Conservation (phyloP, 1,140 invertebrate species). For the Drosophila ficusphila region DNA sequence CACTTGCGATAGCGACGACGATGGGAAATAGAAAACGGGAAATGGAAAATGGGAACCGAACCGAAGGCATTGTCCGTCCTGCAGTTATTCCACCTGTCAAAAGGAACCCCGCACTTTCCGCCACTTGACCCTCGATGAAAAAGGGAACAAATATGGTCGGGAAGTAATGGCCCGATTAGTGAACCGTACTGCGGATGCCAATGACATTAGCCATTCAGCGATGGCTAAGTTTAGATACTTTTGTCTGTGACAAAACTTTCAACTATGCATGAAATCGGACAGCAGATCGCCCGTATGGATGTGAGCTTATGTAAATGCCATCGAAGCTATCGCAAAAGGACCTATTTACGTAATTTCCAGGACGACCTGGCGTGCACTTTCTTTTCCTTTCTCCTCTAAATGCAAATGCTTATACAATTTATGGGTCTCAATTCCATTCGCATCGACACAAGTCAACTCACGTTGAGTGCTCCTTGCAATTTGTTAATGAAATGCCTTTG, state of each 20-base stretch:
- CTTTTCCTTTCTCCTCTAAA: too few relatives aligned
- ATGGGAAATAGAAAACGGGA: slow-evolving; percentile 3
- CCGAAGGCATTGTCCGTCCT: slow-evolving; percentile 15
- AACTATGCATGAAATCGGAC: background rate
- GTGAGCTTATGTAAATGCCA: slow-evolving; percentile 40
- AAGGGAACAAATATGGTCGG: slow-evolving; percentile 20
- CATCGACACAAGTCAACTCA: slow-evolving; percentile 23
- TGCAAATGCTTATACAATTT: slow-evolving; percentile 46
- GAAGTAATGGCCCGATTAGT: slow-evolving; percentile 29
- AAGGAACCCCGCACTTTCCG: background rate
- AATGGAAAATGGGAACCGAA: slow-evolving; percentile 4
- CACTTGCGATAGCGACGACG: slow-evolving; percentile 30
- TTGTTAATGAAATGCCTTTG: slow-evolving; percentile 45
- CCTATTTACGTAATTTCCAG: slow-evolving; percentile 32
- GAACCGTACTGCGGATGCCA: slow-evolving; percentile 41
- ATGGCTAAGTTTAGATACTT: slow-evolving; percentile 44
- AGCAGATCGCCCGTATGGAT: slow-evolving; percentile 1
- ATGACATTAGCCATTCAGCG: slow-evolving; percentile 33
- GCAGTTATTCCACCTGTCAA: slow-evolving; percentile 29
- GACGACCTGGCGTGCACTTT: slow-evolving; percentile 37
- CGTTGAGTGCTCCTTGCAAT: slow-evolving; percentile 29
- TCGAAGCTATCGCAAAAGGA: background rate
- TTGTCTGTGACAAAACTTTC: slow-evolving; percentile 49
- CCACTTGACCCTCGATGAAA: slow-evolving; percentile 18
- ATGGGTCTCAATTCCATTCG: slow-evolving; percentile 29